Base-by-base conservation (phyloP, 92 coral and sea anemone species). In the Blastomussa wellsi region DNA sequence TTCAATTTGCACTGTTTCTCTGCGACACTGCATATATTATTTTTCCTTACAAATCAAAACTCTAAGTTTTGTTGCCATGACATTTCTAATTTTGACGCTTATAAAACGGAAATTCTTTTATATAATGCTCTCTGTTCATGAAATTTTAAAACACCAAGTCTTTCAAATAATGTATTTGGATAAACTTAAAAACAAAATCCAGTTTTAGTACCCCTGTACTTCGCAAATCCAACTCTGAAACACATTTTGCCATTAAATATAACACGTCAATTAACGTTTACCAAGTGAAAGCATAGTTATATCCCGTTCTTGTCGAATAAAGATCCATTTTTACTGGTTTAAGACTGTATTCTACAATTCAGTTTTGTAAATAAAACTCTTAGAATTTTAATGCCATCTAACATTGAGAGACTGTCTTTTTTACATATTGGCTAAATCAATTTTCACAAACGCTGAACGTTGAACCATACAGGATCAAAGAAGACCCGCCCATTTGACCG, bases 391-490 rank as follows among this genome's bases (percentile, higher is more conserved):
- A n/a, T 16, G 12, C 67, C 49, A 33, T 52, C 37, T 51, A 33
- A 49, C 70, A 13, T 38, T 11, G 13, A 51, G 35, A 1, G 16
- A 71, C 24, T 12, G 15, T 49, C 38, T 39, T 71, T 82, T 37
- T 37, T 28, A 20, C 7, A 32, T 37, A 36, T 53, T 39, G 65
- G 72, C 51, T 41, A 52, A 70, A 82, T 55, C 69, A 82, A 82
- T 82, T 82, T 82, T 71, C 47, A 57, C 17, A 9, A 82, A 51
- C 79, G 19, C 77, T 52, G 15, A 17, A 71, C 51, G 86, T 82
- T 82, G 71, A 82, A 24, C 86, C 78, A n/a, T n/a, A n/a, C n/a
- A 82, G 79, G 68, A 47, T 82, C 68, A 20, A 0, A 24, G 33
- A 70, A 71, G 22, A 49, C n/a, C 86, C 78, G 14, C 24, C 78